Base-by-base conservation (phyloP, 2,113 vertebrate genomes). In the Hydropotes inermis region DNA sequence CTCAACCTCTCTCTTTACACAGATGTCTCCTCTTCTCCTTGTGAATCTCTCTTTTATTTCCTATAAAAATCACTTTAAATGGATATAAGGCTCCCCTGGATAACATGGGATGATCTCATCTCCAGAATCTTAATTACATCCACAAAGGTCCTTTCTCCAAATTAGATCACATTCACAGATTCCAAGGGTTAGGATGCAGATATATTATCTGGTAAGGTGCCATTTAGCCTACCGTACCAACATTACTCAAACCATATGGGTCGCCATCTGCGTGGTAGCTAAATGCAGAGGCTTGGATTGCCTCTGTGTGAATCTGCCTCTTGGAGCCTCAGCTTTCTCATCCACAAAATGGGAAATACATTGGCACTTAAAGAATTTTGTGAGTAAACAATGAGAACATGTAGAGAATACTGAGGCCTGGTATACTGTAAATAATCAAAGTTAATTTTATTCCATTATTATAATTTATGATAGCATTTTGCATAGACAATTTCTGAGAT, bases 401-500 rank as follows among this genome's bases (percentile, higher is more conserved):
- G 7, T 28, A 60, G 2, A 33, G 50, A 60, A 36, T 4, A 10
- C 33, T 50, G 16, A 57, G 33, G 50, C 5, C 23, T 84, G 67
- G 30, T 45, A 5, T 55, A 47, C 16, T 82, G 4, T 64, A 95
- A 95, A 25, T 74, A 45, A 45, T 96, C 39, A 50, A 54, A 87
- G 84, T 83, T 92, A 93, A 89, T 78, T 64, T 92, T 87, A 83
- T 91, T 84, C 23, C 28, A 90, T 96, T 84, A 67, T 45, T 84
- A 7, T 93, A 96, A 97, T 94, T 95, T 89, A 95, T 88, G 36
- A 25, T 43, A 19, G 76, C 61, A 90, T 87, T 83, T 91, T 57
- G 70, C 82, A 85, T 43, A n/a, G 87, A 39, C 10, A 50, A 5
- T 95, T 94, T 96, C 81, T 97, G 74, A 55, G 94, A 96, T 36